Evolutionary conservation across 1,140 invertebrate species (phyloP).

Genomic region (Platorchestia sp.): DNA sequence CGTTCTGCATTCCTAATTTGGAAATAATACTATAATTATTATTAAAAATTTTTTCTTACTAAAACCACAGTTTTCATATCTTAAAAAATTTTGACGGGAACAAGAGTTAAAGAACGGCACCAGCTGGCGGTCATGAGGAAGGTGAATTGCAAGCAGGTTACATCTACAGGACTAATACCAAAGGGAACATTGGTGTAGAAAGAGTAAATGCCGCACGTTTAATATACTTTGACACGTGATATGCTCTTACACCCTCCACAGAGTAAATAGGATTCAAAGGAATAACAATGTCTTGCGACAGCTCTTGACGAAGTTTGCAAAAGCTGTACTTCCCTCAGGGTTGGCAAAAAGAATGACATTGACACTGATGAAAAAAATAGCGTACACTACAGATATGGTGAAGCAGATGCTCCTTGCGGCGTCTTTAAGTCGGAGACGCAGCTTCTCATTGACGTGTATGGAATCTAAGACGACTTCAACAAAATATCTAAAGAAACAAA

Average conservation of each 20-base stretch:
- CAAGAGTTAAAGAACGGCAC: neutral
- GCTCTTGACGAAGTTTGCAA: constrained; percentile 9
- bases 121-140: neutral
- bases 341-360: constrained; percentile 5
- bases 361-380: constrained; percentile 43
- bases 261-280: constrained; percentile 46
- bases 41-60: neutral
- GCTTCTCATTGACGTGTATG: neutral
- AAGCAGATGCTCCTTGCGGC: neutral
- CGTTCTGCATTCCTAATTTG: neutral
- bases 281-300: constrained; percentile 37
- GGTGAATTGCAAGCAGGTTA: constrained; percentile 46
- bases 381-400: constrained; percentile 36
- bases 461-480: neutral
- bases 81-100: neutral
- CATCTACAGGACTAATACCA: constrained; percentile 52
- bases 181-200: constrained; percentile 55
- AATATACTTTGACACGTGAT: constrained; percentile 54
- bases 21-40: neutral
- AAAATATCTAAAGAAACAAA: neutral
- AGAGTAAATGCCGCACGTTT: constrained; percentile 53
- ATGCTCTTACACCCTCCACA: constrained; percentile 55
- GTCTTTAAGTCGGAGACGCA: neutral
- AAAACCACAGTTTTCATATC: neutral
- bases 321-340: constrained; percentile 11